A percentile compares a stretch with the other conserved stretches of the same genome.
Evolutionary conservation across 2,797 vertebrate species (phyloP).

Genomic region (Valencia hispanica): DNA sequence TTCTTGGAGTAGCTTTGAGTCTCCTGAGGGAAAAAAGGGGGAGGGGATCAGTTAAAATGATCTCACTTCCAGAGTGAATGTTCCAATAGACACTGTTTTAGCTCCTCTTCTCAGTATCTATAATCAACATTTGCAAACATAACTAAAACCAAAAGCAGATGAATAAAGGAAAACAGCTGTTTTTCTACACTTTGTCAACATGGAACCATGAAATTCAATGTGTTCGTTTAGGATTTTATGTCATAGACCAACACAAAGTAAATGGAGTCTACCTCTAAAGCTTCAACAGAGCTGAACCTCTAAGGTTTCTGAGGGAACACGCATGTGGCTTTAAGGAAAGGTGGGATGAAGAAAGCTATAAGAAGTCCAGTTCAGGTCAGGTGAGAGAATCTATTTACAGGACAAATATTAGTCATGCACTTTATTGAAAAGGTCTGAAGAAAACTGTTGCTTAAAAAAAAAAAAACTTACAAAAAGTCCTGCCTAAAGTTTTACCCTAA

Average conservation of each 20-base stretch:
- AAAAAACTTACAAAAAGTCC: too few relatives aligned
- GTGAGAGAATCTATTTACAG: too few relatives aligned
- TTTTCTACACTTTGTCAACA: not conserved
- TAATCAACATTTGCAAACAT: not conserved
- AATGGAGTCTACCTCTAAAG: not conserved
- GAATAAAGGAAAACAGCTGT: not conserved
- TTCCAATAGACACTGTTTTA: not conserved
- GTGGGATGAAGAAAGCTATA: not conserved
- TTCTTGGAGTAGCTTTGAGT: conserved; percentile 99
- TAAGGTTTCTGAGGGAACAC: too few relatives aligned
- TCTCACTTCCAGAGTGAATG: not conserved
- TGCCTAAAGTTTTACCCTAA: too few relatives aligned
- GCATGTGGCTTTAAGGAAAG: not conserved
- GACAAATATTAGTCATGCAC: not conserved
- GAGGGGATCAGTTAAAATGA: conserved; percentile 7
- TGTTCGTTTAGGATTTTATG: not conserved
- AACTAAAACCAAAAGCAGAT: not conserved
- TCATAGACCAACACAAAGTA: not conserved
- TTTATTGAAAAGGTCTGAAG: too few relatives aligned
- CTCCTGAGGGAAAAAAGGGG: conserved; percentile 64
- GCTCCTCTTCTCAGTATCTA: not conserved
- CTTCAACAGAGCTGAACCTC: not conserved
- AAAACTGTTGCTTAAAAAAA: too few relatives aligned
- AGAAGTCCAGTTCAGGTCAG: too few relatives aligned
- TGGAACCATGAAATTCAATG: not conserved